phyloP scores from a whole-genome alignment of 1,140 invertebrate species.

The Papilio helenus region DNA sequence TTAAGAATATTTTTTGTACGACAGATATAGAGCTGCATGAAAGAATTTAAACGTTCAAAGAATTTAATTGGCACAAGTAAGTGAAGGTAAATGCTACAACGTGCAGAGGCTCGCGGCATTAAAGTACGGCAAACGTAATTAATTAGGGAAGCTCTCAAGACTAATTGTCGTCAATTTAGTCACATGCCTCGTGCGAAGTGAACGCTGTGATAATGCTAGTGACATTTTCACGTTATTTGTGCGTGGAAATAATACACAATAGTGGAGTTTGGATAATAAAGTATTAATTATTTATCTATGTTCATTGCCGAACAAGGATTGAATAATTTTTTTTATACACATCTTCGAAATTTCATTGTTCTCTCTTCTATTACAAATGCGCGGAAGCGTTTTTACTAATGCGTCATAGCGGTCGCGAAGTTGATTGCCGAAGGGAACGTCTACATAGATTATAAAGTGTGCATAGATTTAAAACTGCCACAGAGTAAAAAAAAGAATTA shows the following conservation, averaged over 20 bases:
- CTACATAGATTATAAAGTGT: too few relatives aligned
- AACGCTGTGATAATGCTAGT: neutral
- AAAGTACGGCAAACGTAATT: slow-evolving; percentile 21
- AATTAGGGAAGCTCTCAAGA: slow-evolving; percentile 21
- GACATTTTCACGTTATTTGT: neutral
- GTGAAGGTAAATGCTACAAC: neutral
- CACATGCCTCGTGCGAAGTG: neutral
- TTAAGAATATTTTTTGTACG: neutral
- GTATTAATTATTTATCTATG: too few relatives aligned
- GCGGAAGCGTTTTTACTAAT: too few relatives aligned
- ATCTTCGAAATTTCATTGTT: too few relatives aligned
- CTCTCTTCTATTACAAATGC: too few relatives aligned
- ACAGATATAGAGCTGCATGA: neutral
- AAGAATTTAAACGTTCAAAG: neutral
- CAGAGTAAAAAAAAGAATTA: too few relatives aligned
- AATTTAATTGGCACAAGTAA: slow-evolving; percentile 5
- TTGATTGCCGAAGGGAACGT: too few relatives aligned
- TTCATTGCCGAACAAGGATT: too few relatives aligned
- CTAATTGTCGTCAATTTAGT: slow-evolving; percentile 22
- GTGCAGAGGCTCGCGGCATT: slow-evolving; percentile 12
- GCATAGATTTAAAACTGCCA: too few relatives aligned
- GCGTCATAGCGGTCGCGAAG: too few relatives aligned
- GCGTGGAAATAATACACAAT: neutral
- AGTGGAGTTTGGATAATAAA: too few relatives aligned
- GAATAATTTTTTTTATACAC: too few relatives aligned